Evolutionary conservation across 1,140 invertebrate genomes (phyloP), one percentile per base, ranked within the genome.

Genomic region (Hirudo medicinalis): DNA sequence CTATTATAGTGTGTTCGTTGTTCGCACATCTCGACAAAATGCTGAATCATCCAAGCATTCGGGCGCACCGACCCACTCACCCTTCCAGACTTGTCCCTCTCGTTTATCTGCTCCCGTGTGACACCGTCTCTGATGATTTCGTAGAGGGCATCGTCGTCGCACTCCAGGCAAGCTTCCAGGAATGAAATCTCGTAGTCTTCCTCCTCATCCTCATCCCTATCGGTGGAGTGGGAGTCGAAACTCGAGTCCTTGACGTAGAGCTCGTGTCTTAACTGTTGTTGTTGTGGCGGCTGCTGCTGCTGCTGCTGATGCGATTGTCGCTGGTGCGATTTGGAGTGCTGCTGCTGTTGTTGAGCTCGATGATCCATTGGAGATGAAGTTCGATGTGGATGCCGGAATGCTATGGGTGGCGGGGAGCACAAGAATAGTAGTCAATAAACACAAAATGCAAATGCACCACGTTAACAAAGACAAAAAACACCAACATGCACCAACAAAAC

Each of bases 71-170:
- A 73, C 69, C 72, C 32, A 36, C 72, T 66, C 53, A 73, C 72
- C 72, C 72, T 60, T 22, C 72, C 72, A 17, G 72, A 73, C 32
- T 73, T 73, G 53, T 73, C 72, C 49, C n/a, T 49, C 40, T 73
- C 72, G 69, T 73, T 73, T 17, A 71, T 69, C 27, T 71, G 69
- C 67, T 73, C 72, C 72, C 57, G 25, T 15, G 72, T 73, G 20
- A 71, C 70, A 8, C 72, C 72, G 60, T 71, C 63, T 29, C 69
- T 67, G 54, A 73, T 73, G 69, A 73, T 73, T 32, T 73, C 72
- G 55, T 73, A 73, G 54, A 73, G 70, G 17, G 69, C 70, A 32
- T 73, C 72, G 25, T 73, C 72, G 53, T 73, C 72, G 40, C 72
- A 73, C n/a, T 71, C 72, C 19, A 43, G 25, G 54, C 72, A 73